These are phyloP conservation scores for Beroe forskalii DNA, from an alignment of 37 sponge, comb jelly and placozoan species.

Conservation along the genomic window DNA sequence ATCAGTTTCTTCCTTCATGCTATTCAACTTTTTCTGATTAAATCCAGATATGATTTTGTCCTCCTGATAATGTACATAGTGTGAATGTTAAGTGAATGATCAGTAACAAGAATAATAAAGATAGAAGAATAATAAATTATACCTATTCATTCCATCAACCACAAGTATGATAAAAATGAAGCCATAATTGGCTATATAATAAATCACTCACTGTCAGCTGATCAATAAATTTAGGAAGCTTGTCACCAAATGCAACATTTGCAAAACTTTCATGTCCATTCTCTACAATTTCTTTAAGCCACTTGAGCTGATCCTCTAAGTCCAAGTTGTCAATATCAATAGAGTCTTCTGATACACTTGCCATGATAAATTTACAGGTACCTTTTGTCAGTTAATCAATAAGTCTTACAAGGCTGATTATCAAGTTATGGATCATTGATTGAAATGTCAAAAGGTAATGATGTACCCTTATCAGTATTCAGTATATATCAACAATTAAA, in stretches of 20 bases:
- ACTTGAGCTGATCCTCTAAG: background rate
- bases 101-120: background rate
- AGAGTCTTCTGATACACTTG: background rate
- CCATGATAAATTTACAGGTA: no score
- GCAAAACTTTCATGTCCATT: background rate
- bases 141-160: no score
- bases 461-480: no score
- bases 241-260: background rate
- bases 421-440: no score
- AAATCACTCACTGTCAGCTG: background rate
- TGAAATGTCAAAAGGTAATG: no score
- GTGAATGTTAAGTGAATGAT: background rate
- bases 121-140: background rate
- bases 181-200: no score
- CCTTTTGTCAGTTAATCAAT: no score
- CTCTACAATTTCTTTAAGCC: conserved; percentile 13
- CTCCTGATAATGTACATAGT: background rate
- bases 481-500: no score
- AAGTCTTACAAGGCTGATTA: no score
- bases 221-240: conserved; percentile 2
- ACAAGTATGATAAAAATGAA: no score
- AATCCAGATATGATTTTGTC: conserved; percentile 7
- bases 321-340: background rate
- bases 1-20: background rate
- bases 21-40: background rate